Percentiles rank a stretch among this genome's conserved stretches.
Conservation (phyloP, 2,797 vertebrate species). For the Erithacus rubecula region DNA sequence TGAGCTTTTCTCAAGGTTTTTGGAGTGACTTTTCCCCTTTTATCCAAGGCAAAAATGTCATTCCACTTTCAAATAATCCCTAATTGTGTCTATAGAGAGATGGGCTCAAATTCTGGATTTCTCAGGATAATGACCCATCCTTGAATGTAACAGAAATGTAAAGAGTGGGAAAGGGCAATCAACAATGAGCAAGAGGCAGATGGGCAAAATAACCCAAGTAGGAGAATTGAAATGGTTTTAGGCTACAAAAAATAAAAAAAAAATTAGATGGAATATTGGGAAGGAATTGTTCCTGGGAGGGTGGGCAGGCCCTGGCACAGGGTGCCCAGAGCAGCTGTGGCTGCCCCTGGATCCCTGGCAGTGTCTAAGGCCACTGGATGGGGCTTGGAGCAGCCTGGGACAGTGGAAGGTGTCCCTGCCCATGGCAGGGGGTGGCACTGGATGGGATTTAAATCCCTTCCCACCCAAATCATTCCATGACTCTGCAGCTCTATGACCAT, state of each 20-base stretch:
- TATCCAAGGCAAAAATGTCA: neutral
- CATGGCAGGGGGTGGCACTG: neutral
- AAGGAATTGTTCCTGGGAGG: neutral
- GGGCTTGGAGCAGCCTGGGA: neutral
- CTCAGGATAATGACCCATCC: fast-evolving
- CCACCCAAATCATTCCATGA: neutral
- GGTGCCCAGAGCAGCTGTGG: neutral
- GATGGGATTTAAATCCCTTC: neutral
- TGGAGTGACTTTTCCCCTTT: neutral
- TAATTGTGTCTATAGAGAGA: neutral
- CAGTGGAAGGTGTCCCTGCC: neutral
- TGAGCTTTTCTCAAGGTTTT: neutral
- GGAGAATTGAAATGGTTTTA: fast-evolving
- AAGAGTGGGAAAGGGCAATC: neutral
- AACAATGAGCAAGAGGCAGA: neutral
- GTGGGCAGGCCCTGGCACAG: neutral
- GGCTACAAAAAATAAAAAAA: neutral
- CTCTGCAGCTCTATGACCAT: fast-evolving
- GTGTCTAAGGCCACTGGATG: neutral
- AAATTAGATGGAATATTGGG: neutral
- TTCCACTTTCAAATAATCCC: neutral
- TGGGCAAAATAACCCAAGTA: neutral
- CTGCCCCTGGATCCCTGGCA: neutral
- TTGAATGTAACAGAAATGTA: neutral
- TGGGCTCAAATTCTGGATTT: neutral